Conservation (phyloP, 2,113 vertebrate genomes). For the Lethenteron reissneri region DNA sequence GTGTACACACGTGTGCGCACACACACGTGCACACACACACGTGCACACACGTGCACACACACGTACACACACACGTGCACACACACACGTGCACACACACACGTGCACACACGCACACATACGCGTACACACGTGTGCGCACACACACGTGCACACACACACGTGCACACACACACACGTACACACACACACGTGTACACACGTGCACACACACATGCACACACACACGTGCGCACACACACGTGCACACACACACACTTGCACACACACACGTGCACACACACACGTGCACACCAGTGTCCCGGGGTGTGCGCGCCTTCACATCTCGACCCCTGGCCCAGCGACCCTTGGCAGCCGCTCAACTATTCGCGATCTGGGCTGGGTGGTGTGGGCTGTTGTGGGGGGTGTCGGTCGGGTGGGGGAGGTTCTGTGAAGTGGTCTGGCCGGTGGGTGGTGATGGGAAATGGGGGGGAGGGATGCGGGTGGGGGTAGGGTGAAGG, state of each 20-base stretch:
- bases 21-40: not conserved
- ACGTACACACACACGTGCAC: not conserved
- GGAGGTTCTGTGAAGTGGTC: too few species aligned
- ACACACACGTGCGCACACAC: not conserved
- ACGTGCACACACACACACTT: not conserved
- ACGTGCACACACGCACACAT: not conserved
- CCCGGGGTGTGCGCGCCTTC: too few species aligned
- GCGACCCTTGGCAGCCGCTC: too few species aligned
- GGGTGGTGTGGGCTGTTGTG: too few species aligned
- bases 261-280: not conserved
- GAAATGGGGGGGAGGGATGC: too few species aligned
- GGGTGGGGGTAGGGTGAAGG: too few species aligned
- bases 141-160: not conserved
- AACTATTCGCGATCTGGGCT: too few species aligned
- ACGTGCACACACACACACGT: not conserved
- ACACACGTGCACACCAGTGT: too few species aligned
- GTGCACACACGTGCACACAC: not conserved
- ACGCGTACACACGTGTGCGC: not conserved
- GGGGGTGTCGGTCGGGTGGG: too few species aligned
- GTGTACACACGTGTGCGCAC: not conserved
- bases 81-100: not conserved
- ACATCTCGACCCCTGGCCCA: too few species aligned
- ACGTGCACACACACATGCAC: not conserved
- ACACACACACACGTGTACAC: not conserved
- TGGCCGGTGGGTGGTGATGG: too few species aligned